A percentile compares a stretch with the other conserved stretches of the same genome.
These are phyloP conservation scores for Cheirogaleus major DNA, from an alignment of 2,797 vertebrate species.

Conservation along the genomic window DNA sequence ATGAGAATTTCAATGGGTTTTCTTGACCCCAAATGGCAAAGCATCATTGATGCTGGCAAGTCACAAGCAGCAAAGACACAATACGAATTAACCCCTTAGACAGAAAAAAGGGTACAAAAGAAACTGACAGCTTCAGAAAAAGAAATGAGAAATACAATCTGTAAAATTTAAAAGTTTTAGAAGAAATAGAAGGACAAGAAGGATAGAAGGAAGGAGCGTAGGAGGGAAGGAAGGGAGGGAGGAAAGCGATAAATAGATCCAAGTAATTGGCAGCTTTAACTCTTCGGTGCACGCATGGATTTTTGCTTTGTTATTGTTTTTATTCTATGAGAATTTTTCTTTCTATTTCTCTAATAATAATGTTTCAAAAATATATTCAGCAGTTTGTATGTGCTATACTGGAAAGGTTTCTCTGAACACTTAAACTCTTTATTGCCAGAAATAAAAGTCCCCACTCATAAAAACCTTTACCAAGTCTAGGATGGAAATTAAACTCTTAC, in stretches of 20 bases:
- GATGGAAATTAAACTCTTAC: neutral
- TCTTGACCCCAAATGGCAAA: neutral
- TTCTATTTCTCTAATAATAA: neutral
- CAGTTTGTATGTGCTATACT: constrained; percentile 21
- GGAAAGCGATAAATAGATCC: too few relatives aligned
- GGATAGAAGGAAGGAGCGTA: rapidly evolving
- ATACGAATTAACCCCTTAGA: neutral
- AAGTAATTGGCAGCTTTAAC: neutral
- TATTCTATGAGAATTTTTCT: neutral
- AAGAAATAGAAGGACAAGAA: neutral
- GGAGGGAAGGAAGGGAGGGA: too few relatives aligned
- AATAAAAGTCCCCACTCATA: constrained; percentile 8
- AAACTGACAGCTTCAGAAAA: neutral
- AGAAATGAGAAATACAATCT: neutral
- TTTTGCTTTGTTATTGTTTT: constrained; percentile 14
- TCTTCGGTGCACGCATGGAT: neutral
- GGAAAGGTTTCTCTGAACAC: constrained; percentile 16
- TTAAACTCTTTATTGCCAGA: constrained; percentile 14
- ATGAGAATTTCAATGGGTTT: neutral
- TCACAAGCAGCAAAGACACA: neutral
- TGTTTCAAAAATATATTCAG: neutral
- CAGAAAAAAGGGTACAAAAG: neutral
- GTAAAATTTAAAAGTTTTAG: neutral
- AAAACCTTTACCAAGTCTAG: constrained; percentile 35
- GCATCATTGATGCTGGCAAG: neutral